Evolutionary conservation across 2,888 invertebrate species (phyloP), one percentile per base, ranked within the genome.

Genomic region (Drosophila antonietae): DNA sequence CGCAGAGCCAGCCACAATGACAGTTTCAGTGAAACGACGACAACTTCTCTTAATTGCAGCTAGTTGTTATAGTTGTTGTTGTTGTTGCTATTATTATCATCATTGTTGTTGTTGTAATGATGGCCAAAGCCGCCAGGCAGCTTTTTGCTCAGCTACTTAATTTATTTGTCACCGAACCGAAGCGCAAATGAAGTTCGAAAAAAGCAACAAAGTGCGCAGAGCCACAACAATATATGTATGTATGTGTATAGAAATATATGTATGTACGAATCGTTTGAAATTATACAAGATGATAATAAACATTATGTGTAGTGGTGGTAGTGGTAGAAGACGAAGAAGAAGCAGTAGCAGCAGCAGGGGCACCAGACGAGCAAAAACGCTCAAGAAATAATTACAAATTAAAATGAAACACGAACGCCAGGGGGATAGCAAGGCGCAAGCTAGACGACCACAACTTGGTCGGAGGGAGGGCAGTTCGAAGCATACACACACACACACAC

Each of bases 141-240:
- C 71, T 73, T 80, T 73, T 72, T 52, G 58, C 63, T 66, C 60
- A 61, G 78, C 81, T 81, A 87, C 84, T 84, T 84, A 83, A 89
- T 88, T 88, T 84, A 84, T 89, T 89, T 84, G 89, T 84, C 89
- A 84, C 84, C 87, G 84, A 84, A 84, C 84, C 87, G 81, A 84
- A 81, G 89, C 84, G 78, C 83, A 86, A 89, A 88, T 83, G 89
- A 81, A 89, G 89, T 87, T 84, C 87, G 81, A 80, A 86, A 73
- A 70, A 44, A 62, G 63, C 69, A 68, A 71, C 83, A 86, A 56
- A 41, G 23, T 85, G 33, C 33, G 51, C 33, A 33, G 55, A 53
- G 53, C 31, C 68, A 65, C 68, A 63, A 46, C 61, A 80, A 75
- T 28, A 23, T 46, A 14, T 28, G 4, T 64, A 58, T n/a, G 3